A percentile compares a stretch with the other conserved stretches of the same genome.
Evolutionary conservation across 2,113 vertebrate species (phyloP).

Genomic region (Etheostoma spectabile): DNA sequence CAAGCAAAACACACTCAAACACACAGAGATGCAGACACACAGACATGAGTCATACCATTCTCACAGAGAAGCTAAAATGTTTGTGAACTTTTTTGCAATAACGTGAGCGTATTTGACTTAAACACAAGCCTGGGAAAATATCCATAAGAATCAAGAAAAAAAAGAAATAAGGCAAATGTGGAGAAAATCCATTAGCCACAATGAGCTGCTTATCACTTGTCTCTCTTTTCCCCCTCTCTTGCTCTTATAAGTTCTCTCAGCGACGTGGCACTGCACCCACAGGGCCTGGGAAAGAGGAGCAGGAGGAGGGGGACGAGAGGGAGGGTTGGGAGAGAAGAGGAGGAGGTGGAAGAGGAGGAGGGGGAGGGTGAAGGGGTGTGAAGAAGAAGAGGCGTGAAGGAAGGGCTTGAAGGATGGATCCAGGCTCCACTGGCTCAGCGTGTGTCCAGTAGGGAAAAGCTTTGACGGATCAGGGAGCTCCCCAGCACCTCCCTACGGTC

Average conservation of each 20-base stretch:
- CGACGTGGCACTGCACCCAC: conserved; percentile 81
- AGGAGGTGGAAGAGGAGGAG: conserved; percentile 36
- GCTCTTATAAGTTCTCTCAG: conserved; percentile 68
- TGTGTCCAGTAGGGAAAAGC: conserved; percentile 69
- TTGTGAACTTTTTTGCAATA: neutral
- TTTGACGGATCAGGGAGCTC: conserved; percentile 62
- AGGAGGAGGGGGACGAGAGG: conserved; percentile 62
- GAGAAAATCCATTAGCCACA: conserved; percentile 52
- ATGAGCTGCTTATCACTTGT: conserved; percentile 64
- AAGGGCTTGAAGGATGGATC: conserved; percentile 68
- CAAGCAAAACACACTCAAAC: neutral
- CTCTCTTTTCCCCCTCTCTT: conserved; percentile 22
- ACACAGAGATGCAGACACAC: neutral
- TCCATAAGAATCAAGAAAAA: conserved; percentile 1
- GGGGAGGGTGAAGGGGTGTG: conserved; percentile 54
- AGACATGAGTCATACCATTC: conserved; percentile 28
- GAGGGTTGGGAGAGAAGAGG: conserved; percentile 35
- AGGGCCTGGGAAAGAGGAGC: conserved; percentile 55
- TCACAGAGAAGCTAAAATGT: conserved; percentile 4
- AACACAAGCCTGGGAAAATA: conserved; percentile 7
- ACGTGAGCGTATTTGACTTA: neutral
- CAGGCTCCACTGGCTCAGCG: conserved; percentile 55
- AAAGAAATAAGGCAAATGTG: conserved; percentile 9
- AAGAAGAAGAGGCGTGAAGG: conserved; percentile 36
- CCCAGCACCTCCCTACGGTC: conserved; percentile 87